These are phyloP conservation scores for Cebuella pygmaea DNA, from an alignment of 2,797 vertebrate genomes.

Conservation along the genomic window DNA sequence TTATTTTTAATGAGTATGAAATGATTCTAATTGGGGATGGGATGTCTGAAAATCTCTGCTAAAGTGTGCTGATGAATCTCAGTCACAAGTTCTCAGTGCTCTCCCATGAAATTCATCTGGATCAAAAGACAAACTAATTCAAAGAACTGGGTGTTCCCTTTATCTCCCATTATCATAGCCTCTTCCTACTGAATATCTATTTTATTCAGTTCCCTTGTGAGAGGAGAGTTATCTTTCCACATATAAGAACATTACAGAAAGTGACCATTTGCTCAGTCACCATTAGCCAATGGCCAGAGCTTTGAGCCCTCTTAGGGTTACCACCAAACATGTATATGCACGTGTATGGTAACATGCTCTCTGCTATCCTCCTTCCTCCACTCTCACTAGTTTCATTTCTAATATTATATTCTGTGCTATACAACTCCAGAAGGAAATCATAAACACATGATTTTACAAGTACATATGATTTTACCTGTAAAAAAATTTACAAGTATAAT, in stretches of 20 bases:
- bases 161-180: not conserved
- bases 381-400: not conserved
- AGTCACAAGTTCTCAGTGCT: not conserved
- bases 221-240: not conserved
- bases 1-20: not conserved
- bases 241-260: not conserved
- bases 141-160: not conserved
- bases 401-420: not conserved
- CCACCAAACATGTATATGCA: not conserved
- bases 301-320: not conserved
- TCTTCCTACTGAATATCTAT: not conserved
- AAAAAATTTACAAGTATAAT: not conserved
- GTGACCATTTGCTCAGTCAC: not conserved
- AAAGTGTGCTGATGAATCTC: not conserved
- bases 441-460: not conserved
- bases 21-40: not conserved
- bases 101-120: slow-evolving; percentile 1
- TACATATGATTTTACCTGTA: not conserved
- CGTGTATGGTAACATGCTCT: not conserved
- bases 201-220: not conserved
- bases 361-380: not conserved
- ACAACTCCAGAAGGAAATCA: not conserved
- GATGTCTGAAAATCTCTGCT: not conserved
- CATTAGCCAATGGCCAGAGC: not conserved
- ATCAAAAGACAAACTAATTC: not conserved